phyloP scores from a whole-genome alignment of 1,140 invertebrate genomes.

The Aradophagus sp. region DNA sequence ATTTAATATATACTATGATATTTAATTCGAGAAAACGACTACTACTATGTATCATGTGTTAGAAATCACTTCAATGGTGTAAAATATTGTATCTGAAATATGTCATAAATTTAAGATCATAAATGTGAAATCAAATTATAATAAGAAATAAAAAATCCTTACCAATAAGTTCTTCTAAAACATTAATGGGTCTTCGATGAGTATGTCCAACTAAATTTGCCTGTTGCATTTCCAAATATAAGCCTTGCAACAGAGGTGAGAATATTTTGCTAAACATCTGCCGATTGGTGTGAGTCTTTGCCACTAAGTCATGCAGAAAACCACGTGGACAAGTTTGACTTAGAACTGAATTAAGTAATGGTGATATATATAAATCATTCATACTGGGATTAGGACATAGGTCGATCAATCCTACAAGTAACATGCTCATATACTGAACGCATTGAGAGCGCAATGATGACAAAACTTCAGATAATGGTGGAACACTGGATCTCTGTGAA shows the following conservation, averaged over 20 bases:
- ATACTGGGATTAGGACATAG: slow-evolving; percentile 62
- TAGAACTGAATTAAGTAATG: slow-evolving; percentile 79
- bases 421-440: slow-evolving; percentile 78
- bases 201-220: slow-evolving; percentile 83
- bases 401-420: slow-evolving; percentile 78
- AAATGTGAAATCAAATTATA: too few relatives aligned
- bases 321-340: slow-evolving; percentile 80
- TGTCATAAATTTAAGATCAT: too few relatives aligned
- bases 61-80: too few relatives aligned
- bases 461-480: slow-evolving; percentile 77
- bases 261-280: slow-evolving; percentile 81
- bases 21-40: too few relatives aligned
- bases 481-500: slow-evolving; percentile 76
- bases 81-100: too few relatives aligned
- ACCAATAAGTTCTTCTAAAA: slow-evolving; percentile 80
- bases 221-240: slow-evolving; percentile 81
- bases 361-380: slow-evolving; percentile 65
- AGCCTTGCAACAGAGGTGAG: slow-evolving; percentile 80
- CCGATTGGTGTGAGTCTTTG: slow-evolving; percentile 75
- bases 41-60: too few relatives aligned
- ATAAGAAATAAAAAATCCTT: not conserved
- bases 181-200: slow-evolving; percentile 80
- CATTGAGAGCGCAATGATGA: slow-evolving; percentile 79
- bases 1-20: too few relatives aligned
- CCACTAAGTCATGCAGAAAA: slow-evolving; percentile 80